Conservation (phyloP, 2,888 invertebrate genomes). For the Drosophila flavopinicola region DNA sequence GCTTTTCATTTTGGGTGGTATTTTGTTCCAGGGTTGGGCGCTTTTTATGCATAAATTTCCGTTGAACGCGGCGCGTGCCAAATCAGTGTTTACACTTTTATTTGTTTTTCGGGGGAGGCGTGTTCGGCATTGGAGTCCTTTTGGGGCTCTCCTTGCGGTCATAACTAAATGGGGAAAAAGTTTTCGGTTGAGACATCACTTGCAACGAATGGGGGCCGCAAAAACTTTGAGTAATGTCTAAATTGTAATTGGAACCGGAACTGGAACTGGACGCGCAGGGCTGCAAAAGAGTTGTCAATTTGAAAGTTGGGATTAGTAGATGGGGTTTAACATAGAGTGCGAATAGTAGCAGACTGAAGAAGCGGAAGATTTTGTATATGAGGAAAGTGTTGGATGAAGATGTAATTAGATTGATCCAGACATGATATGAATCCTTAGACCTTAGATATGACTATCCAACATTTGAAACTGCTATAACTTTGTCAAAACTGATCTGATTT, state of each 20-base stretch:
- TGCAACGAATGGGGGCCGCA: conserved; percentile 32
- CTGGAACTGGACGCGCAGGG: too few relatives aligned
- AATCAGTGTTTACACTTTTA: conserved; percentile 80
- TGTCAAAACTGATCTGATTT: too few relatives aligned
- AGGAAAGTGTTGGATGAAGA: too few relatives aligned
- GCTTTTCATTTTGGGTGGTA: conserved; percentile 1
- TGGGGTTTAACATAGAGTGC: neutral
- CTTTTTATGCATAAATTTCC: conserved; percentile 72
- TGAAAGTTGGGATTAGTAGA: too few relatives aligned
- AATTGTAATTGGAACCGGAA: conserved; percentile 48
- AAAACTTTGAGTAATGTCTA: conserved; percentile 68
- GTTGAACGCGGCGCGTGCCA: conserved; percentile 70
- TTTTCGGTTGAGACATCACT: conserved; percentile 62
- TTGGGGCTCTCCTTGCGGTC: conserved; percentile 32
- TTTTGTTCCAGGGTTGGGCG: conserved; percentile 25
- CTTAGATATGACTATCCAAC: too few relatives aligned
- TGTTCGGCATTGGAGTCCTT: conserved; percentile 7
- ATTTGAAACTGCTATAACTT: too few relatives aligned
- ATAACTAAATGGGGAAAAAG: conserved; percentile 41
- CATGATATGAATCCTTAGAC: too few relatives aligned
- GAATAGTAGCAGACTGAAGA: too few relatives aligned
- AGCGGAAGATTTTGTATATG: too few relatives aligned
- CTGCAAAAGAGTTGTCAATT: conserved; percentile 3
- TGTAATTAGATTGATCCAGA: too few relatives aligned
- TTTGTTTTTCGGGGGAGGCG: conserved; percentile 47